These are phyloP conservation scores for Bemisia tabaci DNA, from an alignment of 1,140 invertebrate species.

Conservation along the genomic window DNA sequence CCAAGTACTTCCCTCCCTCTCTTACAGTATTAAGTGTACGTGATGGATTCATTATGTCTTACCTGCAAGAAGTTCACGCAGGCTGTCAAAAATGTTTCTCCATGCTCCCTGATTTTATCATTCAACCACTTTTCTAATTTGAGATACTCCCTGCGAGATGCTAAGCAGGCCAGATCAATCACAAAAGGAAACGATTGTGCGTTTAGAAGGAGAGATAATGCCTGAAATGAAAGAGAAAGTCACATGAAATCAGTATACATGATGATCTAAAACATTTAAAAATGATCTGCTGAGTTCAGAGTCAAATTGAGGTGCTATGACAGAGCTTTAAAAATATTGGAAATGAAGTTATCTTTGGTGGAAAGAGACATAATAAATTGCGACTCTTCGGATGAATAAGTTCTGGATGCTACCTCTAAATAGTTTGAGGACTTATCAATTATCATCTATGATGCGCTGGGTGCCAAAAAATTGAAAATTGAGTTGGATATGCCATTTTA, in stretches of 20 bases:
- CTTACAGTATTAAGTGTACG: too few species aligned
- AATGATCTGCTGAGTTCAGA: too few species aligned
- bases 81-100: slow-evolving; percentile 70
- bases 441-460: too few species aligned
- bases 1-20: too few species aligned
- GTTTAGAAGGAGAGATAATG: slow-evolving; percentile 83
- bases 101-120: slow-evolving; percentile 92
- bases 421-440: too few species aligned
- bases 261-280: too few species aligned
- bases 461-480: too few species aligned
- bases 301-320: not conserved
- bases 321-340: not conserved
- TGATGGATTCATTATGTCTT: too few species aligned
- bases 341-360: not conserved
- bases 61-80: slow-evolving; percentile 61
- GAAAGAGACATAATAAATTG: too few species aligned
- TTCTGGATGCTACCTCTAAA: too few species aligned
- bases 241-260: not conserved
- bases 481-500: too few species aligned
- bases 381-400: too few species aligned
- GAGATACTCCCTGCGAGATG: slow-evolving; percentile 88
- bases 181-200: slow-evolving; percentile 88
- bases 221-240: slow-evolving; percentile 32
- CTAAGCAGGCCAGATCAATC: slow-evolving; percentile 93
- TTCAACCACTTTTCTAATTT: slow-evolving; percentile 97